Evolutionary conservation across 2,113 vertebrate species (phyloP).

Genomic region (Dipodomys stephensi): DNA sequence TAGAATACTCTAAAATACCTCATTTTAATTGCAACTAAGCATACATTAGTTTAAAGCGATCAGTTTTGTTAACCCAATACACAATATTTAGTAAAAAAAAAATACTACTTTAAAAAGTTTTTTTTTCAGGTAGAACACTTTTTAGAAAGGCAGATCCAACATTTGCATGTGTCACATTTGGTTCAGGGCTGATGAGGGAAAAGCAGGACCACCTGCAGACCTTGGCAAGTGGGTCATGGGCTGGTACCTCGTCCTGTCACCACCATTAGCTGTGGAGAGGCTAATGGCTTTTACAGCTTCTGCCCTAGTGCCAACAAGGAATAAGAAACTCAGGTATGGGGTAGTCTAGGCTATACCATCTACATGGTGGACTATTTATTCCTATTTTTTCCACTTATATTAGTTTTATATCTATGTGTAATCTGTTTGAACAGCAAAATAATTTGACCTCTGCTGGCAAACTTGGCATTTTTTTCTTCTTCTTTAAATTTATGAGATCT

Average conservation of each 20-base stretch:
- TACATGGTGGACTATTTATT: not conserved
- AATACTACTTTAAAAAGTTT: not conserved
- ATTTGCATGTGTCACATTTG: no score
- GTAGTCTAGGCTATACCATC: slow-evolving; percentile 9
- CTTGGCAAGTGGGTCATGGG: no score
- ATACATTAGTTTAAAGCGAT: not conserved
- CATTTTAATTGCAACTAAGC: no score
- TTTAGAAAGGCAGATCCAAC: not conserved
- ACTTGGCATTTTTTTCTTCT: not conserved
- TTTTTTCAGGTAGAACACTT: not conserved
- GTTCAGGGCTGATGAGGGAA: no score
- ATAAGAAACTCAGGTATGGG: not conserved
- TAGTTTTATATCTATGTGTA: not conserved
- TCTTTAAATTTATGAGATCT: slow-evolving; percentile 46
- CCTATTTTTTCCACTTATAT: not conserved
- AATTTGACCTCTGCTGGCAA: slow-evolving; percentile 32
- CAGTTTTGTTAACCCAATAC: slow-evolving; percentile 20
- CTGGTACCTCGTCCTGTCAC: no score
- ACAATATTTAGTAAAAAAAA: not conserved
- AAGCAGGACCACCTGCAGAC: no score
- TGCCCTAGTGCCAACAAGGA: no score
- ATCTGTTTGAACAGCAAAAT: slow-evolving; percentile 13
- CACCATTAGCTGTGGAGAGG: no score
- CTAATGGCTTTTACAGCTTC: no score
- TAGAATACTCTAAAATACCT: not conserved